Evolutionary conservation across 1,140 invertebrate genomes (phyloP), one percentile per base, ranked within the genome.

Genomic region (Battus philenor): DNA sequence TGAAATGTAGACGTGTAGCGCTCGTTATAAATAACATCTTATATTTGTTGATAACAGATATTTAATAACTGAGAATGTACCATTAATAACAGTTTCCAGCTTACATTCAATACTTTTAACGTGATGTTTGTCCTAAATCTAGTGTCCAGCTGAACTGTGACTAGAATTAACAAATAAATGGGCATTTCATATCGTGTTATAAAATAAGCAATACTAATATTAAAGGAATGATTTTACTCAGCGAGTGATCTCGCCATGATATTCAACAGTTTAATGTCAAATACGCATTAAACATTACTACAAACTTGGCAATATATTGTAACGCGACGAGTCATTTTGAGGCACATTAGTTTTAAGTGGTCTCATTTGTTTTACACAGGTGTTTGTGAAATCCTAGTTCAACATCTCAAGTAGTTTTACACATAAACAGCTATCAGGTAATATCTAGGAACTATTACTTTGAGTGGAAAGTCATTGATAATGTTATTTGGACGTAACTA

Each of bases 121-220:
- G 16, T 24, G 3, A n/a, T 34, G 36, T 20, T 44, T 47, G 18
- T 44, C 53, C 54, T 70, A 70, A 49, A 58, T 68, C 68, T 76
- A 75, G 70, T 76, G 76, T 56, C 55, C 63, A 75, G 66, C 51
- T 67, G 50, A 59, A 72, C 74, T 74, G 64, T 81, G 77, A 81
- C 77, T 81, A 81, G 77, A 57, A 60, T 63, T 64, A 32, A 50
- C 36, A 60, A 59, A 48, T 54, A 57, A 53, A 63, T 60, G 59
- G 62, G 33, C 53, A 34, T 43, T 46, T 33, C 59, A 27, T 50
- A 33, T 43, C 53, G 52, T 41, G 34, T 41, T 44, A 43, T 22
- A 33, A 11, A 36, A 30, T 32, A 12, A 18, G 34, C 24, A 48
- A 17, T 34, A 13, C 15, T 18, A 44, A 48, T 20, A 34, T 3